These are phyloP conservation scores for Zaprionus tsacasi DNA, from an alignment of 1,140 invertebrate species.

Conservation along the genomic window DNA sequence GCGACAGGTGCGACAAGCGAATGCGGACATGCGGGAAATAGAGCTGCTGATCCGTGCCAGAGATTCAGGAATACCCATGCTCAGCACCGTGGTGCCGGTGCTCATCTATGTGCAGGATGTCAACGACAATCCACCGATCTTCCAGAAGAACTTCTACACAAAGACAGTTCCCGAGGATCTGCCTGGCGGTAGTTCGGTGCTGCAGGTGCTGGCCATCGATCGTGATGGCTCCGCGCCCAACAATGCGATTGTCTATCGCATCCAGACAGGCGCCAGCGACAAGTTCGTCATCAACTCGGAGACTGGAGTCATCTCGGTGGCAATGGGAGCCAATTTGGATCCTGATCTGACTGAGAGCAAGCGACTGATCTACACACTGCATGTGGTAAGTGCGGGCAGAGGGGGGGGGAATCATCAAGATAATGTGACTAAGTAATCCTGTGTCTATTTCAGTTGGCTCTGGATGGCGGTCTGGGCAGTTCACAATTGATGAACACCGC, in stretches of 20 bases:
- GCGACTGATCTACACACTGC: slow-evolving; percentile 88
- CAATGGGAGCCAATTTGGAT: slow-evolving; percentile 94
- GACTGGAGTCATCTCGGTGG: slow-evolving; percentile 92
- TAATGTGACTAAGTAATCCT: not conserved
- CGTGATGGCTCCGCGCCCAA: slow-evolving; percentile 94
- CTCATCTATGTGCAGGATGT: slow-evolving; percentile 93
- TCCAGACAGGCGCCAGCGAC: slow-evolving; percentile 93
- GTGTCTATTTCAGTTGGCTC: slow-evolving; percentile 85
- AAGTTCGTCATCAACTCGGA: slow-evolving; percentile 96
- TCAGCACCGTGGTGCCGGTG: slow-evolving; percentile 90
- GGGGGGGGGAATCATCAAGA: not conserved
- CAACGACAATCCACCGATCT: slow-evolving; percentile 94
- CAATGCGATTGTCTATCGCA: slow-evolving; percentile 94
- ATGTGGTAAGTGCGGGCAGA: slow-evolving; percentile 85
- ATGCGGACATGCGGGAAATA: slow-evolving; percentile 87
- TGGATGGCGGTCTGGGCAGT: slow-evolving; percentile 94
- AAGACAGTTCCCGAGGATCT: slow-evolving; percentile 93
- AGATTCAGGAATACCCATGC: slow-evolving; percentile 91
- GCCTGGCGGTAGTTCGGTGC: slow-evolving; percentile 90
- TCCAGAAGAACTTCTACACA: slow-evolving; percentile 90
- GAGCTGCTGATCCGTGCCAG: slow-evolving; percentile 91
- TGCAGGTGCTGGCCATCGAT: slow-evolving; percentile 93
- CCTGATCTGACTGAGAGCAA: slow-evolving; percentile 93
- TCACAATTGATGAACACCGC: slow-evolving; percentile 89
- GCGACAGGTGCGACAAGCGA: slow-evolving; percentile 64